Evolutionary conservation across 2,797 vertebrate species (phyloP).

Genomic region (Anabas testudineus): DNA sequence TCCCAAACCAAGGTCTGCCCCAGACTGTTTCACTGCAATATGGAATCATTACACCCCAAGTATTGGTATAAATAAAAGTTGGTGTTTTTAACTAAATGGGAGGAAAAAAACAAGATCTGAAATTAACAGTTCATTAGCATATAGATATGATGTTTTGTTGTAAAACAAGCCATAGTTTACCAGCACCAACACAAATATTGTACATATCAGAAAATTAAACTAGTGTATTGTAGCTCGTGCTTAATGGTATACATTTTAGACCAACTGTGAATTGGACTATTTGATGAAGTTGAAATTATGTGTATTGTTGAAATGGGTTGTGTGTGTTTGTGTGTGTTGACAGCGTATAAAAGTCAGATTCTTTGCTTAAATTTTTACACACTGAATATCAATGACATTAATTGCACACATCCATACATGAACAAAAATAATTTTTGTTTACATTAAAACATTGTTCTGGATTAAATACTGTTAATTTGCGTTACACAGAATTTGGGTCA

Average conservation of each 20-base stretch:
- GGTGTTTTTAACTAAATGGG: slow-evolving; percentile 78
- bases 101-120: slow-evolving; percentile 81
- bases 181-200: slow-evolving; percentile 63
- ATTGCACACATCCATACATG: neutral
- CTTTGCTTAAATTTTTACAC: slow-evolving; percentile 44
- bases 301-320: slow-evolving; percentile 25
- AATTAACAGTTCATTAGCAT: slow-evolving; percentile 24
- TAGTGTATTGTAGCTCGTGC: slow-evolving; percentile 18
- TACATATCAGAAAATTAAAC: slow-evolving; percentile 19
- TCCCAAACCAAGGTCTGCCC: slow-evolving; percentile 58
- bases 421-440: too few relatives aligned
- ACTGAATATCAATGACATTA: too few relatives aligned
- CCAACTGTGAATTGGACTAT: slow-evolving; percentile 19
- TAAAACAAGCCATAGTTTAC: neutral
- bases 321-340: slow-evolving; percentile 22
- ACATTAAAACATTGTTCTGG: neutral
- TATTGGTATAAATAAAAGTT: slow-evolving; percentile 67
- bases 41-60: slow-evolving; percentile 48
- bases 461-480: neutral
- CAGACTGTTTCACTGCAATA: slow-evolving; percentile 1
- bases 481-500: neutral
- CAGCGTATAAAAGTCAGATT: slow-evolving; percentile 63
- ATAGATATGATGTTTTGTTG: neutral
- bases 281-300: slow-evolving; percentile 19
- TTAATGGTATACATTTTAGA: slow-evolving; percentile 33